Conservation (phyloP, 2,797 vertebrate genomes). For the Rhinichthys osculus region DNA sequence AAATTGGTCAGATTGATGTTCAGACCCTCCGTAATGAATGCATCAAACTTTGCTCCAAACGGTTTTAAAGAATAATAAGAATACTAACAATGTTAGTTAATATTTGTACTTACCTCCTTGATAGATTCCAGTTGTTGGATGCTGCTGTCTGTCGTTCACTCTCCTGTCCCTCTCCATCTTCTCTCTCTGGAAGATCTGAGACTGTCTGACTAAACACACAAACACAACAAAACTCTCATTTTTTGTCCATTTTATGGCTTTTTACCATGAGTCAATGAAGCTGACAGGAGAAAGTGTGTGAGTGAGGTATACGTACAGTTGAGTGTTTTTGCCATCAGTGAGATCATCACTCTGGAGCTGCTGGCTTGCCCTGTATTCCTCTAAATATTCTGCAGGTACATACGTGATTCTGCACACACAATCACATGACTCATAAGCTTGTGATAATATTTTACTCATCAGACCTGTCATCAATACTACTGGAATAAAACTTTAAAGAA, state of each 20-base stretch:
- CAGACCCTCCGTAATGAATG: neutral
- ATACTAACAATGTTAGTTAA: neutral
- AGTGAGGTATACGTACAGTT: neutral
- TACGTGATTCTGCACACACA: slow-evolving; percentile 87
- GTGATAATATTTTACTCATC: slow-evolving; percentile 34
- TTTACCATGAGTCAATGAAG: neutral
- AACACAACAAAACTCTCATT: slow-evolving; percentile 55
- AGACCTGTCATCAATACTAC: slow-evolving; percentile 54
- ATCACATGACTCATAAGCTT: neutral
- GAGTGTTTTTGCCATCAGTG: slow-evolving; percentile 48
- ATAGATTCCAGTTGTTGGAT: slow-evolving; percentile 92
- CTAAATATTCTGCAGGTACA: slow-evolving; percentile 91
- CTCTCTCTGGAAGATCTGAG: slow-evolving; percentile 92
- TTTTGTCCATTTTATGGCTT: neutral
- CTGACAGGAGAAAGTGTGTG: neutral
- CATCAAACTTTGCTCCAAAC: neutral
- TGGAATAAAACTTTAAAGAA: slow-evolving; percentile 38
- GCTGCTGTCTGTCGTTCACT: slow-evolving; percentile 86
- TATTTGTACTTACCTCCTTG: slow-evolving; percentile 82
- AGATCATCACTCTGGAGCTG: slow-evolving; percentile 74
- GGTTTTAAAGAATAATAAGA: neutral
- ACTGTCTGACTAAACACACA: slow-evolving; percentile 75
- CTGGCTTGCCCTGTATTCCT: slow-evolving; percentile 85
- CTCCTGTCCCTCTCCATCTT: slow-evolving; percentile 98
- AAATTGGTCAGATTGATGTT: slow-evolving; percentile 10